Conservation (phyloP, 2,888 invertebrate genomes). For the Parasteatoda lunata region DNA sequence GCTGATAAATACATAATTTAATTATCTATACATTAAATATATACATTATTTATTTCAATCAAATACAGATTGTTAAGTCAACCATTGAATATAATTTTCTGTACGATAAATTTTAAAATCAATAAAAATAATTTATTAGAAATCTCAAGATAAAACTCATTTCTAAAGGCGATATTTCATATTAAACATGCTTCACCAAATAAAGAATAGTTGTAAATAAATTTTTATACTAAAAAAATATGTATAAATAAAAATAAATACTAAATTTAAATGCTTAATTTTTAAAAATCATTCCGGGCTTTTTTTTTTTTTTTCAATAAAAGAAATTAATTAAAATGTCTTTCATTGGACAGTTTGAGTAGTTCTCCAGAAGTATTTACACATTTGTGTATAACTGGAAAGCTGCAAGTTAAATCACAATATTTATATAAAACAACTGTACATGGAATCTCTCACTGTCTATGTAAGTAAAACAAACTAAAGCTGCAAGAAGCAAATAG, state of each 20-base stretch:
- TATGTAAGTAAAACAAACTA: constrained; percentile 47
- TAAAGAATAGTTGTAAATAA: background rate
- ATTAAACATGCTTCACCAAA: background rate
- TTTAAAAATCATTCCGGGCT: background rate
- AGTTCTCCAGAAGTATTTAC: background rate
- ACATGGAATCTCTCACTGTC: constrained; percentile 51
- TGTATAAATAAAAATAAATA: constrained; percentile 1
- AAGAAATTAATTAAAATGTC: no score
- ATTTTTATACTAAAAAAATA: background rate
- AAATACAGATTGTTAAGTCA: no score
- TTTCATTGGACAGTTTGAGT: no score
- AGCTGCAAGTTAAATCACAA: constrained; percentile 40
- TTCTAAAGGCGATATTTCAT: no score
- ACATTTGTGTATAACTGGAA: constrained; percentile 8
- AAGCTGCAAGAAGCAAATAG: constrained; percentile 24
- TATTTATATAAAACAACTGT: constrained; percentile 54
- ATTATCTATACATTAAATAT: constrained; percentile 64
- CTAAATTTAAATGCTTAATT: background rate
- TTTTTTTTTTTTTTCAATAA: no score
- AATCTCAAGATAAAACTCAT: no score
- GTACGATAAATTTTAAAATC: no score
- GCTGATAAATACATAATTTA: constrained; percentile 42
- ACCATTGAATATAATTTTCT: no score
- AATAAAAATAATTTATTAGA: no score
- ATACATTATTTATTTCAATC: constrained; percentile 58